Conservation (phyloP, 2,888 invertebrate genomes). For the Malthinus seriepunctatus region DNA sequence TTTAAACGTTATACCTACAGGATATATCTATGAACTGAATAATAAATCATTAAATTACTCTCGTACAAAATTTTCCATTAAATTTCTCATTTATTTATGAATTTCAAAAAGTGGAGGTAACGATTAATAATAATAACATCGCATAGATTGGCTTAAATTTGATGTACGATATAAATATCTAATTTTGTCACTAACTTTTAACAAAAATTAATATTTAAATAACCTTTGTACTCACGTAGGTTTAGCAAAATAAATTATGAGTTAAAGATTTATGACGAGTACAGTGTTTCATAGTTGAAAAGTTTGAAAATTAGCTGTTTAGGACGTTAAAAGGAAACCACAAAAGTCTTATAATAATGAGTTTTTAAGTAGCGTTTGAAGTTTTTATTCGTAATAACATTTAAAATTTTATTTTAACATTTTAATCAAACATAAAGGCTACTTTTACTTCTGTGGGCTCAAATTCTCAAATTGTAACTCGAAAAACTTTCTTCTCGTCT, state of each 20-base stretch:
- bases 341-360: slow-evolving; percentile 13
- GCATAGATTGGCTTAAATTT: no score
- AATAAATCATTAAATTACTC: no score
- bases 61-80: no score
- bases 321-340: slow-evolving; percentile 20
- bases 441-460: not conserved
- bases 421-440: not conserved
- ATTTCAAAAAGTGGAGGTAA: no score
- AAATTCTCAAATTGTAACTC: slow-evolving; percentile 8
- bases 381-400: not conserved
- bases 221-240: slow-evolving; percentile 19
- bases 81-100: no score
- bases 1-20: no score
- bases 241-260: slow-evolving; percentile 25
- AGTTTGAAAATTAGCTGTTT: slow-evolving; percentile 17
- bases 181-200: not conserved
- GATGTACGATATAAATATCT: no score
- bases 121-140: no score
- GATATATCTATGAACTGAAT: no score
- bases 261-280: slow-evolving; percentile 21
- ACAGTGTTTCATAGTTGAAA: slow-evolving; percentile 21
- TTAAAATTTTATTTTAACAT: not conserved
- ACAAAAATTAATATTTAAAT: slow-evolving; percentile 8
- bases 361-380: not conserved
- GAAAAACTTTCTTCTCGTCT: slow-evolving; percentile 1